Evolutionary conservation across 2,113 vertebrate genomes (phyloP), one percentile per base, ranked within the genome.

Genomic region (Scophthalmus maximus): DNA sequence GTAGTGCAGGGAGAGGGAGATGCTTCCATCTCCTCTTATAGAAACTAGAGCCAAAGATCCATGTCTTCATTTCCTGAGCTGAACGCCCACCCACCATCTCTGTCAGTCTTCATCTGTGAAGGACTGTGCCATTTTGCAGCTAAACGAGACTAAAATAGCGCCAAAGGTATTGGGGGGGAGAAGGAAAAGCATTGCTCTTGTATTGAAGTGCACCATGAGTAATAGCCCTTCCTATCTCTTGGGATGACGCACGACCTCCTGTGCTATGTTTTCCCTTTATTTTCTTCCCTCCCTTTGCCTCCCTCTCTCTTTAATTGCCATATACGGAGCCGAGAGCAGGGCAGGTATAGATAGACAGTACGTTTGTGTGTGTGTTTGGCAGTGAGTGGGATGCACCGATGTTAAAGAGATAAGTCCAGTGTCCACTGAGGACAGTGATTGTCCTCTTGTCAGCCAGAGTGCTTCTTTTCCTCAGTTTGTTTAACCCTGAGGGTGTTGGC

Each of bases 251-350:
- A 87, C 23, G 6, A 65, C 66, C 63, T 30, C 59, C 44, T 52
- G 76, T 70, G 62, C 65, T 52, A 50, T 68, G 64, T 80, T 69
- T 66, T 63, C 57, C 59, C 69, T 47, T 6, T 22, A 47, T 29
- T 81, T 80, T 63, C 29, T 63, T 49, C 67, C 50, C 60, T 58
- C 46, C 51, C 60, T n/a, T 44, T 57, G 40, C 62, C 65, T 81
- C 72, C 25, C 42, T 56, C 42, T 69, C 18, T 56, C 58, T 87
- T 46, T 82, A 84, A 88, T 79, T 86, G 71, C 86, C 91, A 86
- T 91, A 88, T 93, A 81, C 69, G 89, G 86, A 58, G 52, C 22
- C 36, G 50, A 17, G 86, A 94, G 94, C 92, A 92, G 7, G 93
- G 91, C 84, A 75, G 76, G 75, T 83, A 61, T 63, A 51, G 47